Percentiles rank a stretch among this genome's conserved stretches.
Evolutionary conservation across 2,888 invertebrate species (phyloP).

Genomic region (Caenorhabditis angaria): DNA sequence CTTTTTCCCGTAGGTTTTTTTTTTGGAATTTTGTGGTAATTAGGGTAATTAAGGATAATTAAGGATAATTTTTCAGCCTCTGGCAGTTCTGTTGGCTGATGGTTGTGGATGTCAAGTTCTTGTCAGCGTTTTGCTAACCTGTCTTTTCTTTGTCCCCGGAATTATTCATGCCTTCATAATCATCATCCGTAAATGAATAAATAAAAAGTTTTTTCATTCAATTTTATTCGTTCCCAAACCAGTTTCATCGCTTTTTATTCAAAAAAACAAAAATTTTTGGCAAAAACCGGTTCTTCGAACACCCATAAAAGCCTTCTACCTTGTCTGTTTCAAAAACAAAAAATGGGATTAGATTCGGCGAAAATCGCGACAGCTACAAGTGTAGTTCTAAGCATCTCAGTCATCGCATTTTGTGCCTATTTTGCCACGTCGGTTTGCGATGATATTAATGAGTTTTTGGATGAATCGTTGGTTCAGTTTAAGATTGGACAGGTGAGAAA

Average conservation of each 20-base stretch:
- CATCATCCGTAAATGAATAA: conserved; percentile 18
- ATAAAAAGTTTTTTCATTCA: conserved; percentile 11
- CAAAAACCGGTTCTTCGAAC: not conserved
- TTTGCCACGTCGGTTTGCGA: conserved; percentile 41
- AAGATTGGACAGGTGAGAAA: conserved; percentile 24
- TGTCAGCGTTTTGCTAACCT: conserved; percentile 29
- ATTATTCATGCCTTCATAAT: conserved; percentile 29
- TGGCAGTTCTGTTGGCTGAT: conserved; percentile 23
- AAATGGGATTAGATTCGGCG: conserved; percentile 24
- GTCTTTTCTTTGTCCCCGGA: conserved; percentile 36
- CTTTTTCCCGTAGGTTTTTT: conserved; percentile 24
- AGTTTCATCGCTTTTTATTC: not conserved
- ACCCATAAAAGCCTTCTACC: conserved; percentile 1
- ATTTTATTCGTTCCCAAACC: conserved; percentile 1
- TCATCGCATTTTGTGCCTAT: conserved; percentile 37
- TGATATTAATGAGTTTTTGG: conserved; percentile 51
- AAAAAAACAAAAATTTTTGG: not conserved
- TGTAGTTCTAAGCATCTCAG: conserved; percentile 37
- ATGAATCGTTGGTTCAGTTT: conserved; percentile 35
- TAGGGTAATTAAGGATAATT: not conserved
- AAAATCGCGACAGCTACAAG: conserved; percentile 42
- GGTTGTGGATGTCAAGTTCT: conserved; percentile 25
- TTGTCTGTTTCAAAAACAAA: too few species aligned
- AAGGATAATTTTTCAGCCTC: conserved; percentile 24
- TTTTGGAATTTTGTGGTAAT: not conserved